phyloP scores from a whole-genome alignment of 2,113 vertebrate genomes.

The Carassius auratus region DNA sequence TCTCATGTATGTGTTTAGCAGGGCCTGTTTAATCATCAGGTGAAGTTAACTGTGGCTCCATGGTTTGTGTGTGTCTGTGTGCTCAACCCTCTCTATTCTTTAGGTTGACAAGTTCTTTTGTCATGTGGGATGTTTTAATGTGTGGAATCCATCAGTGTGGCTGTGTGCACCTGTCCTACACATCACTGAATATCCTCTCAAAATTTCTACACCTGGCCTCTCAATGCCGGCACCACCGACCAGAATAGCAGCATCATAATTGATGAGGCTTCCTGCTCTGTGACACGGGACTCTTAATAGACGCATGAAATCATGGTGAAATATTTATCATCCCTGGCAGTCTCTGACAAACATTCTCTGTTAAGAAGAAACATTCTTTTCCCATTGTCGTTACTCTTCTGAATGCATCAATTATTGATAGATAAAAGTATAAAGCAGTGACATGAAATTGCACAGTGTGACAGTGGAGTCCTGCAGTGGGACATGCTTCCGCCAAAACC shows the following conservation, averaged over 20 bases:
- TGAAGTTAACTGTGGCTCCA: neutral
- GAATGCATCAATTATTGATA: constrained; percentile 42
- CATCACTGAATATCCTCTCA: constrained; percentile 6
- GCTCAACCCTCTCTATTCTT: neutral
- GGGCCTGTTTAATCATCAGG: no score
- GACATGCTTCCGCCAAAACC: neutral
- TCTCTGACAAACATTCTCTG: constrained; percentile 39
- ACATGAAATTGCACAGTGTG: neutral
- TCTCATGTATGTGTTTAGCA: no score
- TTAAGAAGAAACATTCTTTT: constrained; percentile 17
- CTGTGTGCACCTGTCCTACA: no score
- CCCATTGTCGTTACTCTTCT: constrained; percentile 14
- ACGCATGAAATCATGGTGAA: no score
- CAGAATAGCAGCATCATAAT: neutral
- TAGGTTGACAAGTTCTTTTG: constrained; percentile 4
- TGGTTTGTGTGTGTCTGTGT: neutral
- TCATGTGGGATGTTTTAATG: neutral
- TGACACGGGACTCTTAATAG: no score
- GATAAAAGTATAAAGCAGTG: neutral
- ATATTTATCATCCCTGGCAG: neutral
- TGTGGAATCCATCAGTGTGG: no score
- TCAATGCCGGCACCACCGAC: neutral
- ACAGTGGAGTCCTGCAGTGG: no score
- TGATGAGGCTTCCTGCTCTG: neutral
- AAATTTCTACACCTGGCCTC: constrained; percentile 39